phyloP scores from a whole-genome alignment of 2,888 invertebrate genomes.

The Rhagonycha fulva region DNA sequence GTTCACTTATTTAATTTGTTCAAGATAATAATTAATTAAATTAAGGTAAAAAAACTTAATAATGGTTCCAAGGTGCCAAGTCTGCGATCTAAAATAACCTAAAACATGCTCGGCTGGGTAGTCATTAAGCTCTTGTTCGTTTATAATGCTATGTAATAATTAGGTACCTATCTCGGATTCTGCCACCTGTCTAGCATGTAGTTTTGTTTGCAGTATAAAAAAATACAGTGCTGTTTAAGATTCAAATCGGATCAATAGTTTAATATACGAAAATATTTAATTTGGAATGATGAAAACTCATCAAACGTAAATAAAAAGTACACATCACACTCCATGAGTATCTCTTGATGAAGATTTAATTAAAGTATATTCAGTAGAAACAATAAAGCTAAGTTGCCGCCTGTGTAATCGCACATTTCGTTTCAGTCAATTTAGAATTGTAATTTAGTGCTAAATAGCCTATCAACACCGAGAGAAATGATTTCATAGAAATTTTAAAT shows the following conservation, averaged over 20 bases:
- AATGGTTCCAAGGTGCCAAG: not conserved
- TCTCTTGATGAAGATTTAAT: not conserved
- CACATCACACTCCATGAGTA: not conserved
- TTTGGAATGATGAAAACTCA: not conserved
- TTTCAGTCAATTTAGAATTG: not conserved
- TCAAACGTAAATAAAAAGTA: not conserved
- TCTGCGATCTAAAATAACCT: not conserved
- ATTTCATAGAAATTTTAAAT: not conserved
- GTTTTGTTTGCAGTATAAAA: conserved; percentile 2
- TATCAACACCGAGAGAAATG: not conserved
- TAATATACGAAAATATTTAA: not conserved
- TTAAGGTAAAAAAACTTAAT: not conserved
- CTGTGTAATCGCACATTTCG: not conserved
- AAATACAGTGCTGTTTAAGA: conserved; percentile 2
- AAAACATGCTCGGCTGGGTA: conserved; percentile 4
- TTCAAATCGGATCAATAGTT: not conserved
- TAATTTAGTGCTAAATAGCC: not conserved
- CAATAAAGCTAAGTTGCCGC: not conserved
- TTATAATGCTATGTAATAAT: conserved; percentile 16
- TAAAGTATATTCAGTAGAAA: not conserved
- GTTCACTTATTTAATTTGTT: not conserved
- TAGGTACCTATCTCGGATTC: conserved; percentile 20
- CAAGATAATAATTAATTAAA: not conserved
- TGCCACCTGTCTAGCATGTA: conserved; percentile 21
- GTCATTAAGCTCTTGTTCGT: conserved; percentile 22